Conservation (phyloP, 1,140 invertebrate species). For the Ips nitidus region DNA sequence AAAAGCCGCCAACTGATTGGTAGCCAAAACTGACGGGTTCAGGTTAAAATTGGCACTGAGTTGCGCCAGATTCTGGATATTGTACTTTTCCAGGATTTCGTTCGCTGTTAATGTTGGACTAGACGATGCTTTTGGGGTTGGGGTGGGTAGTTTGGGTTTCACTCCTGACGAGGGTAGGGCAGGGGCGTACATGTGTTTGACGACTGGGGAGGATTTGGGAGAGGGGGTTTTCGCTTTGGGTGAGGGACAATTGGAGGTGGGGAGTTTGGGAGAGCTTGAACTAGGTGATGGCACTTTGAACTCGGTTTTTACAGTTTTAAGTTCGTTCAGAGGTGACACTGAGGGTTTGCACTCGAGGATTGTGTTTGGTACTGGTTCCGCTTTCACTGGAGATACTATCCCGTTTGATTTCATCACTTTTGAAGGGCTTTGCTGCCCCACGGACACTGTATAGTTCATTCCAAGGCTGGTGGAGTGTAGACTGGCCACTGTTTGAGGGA, state of each 20-base stretch:
- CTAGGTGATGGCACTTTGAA: constrained; percentile 32
- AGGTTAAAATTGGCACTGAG: constrained; percentile 49
- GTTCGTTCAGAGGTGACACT: constrained; percentile 28
- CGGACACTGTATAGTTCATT: constrained; percentile 50
- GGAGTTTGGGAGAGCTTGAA: constrained; percentile 25
- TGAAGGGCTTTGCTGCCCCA: constrained; percentile 37
- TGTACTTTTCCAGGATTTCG: constrained; percentile 50
- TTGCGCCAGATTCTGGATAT: constrained; percentile 51
- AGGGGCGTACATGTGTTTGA: constrained; percentile 39
- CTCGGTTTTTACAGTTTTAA: constrained; percentile 22
- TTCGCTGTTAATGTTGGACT: constrained; percentile 40
- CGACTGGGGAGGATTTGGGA: constrained; percentile 38
- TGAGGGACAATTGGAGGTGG: constrained; percentile 6
- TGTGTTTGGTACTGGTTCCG: constrained; percentile 22
- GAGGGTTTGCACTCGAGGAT: constrained; percentile 19
- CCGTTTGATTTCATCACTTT: constrained; percentile 33
- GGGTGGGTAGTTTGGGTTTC: neutral
- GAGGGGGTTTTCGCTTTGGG: constrained; percentile 28
- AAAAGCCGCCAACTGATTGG: constrained; percentile 42
- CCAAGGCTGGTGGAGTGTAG: constrained; percentile 49
- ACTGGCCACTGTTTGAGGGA: constrained; percentile 42
- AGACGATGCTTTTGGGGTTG: constrained; percentile 10
- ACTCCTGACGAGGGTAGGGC: neutral
- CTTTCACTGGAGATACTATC: constrained; percentile 27
- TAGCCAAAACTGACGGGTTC: constrained; percentile 38